Evolutionary conservation across 2,113 vertebrate genomes (phyloP), one percentile per base, ranked within the genome.

Genomic region (Balaenoptera acutorostrata): DNA sequence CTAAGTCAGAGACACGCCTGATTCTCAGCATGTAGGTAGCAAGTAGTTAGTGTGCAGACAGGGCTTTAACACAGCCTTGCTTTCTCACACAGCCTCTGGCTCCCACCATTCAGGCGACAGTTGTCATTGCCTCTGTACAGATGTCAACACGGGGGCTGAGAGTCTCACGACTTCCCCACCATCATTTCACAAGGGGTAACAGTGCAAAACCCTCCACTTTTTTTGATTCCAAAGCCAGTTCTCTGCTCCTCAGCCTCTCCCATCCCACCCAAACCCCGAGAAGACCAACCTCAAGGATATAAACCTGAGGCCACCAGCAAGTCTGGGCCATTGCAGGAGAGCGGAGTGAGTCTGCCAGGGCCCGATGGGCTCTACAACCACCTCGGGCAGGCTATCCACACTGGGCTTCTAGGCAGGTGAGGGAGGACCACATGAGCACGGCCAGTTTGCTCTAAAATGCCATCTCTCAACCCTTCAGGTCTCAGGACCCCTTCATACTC

Each of bases 331-430:
- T 13, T 31, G 1, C 33, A 33, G 63, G 27, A 74, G n/a, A 39
- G n/a, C 33, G 8, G 0, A 89, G 41, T 2, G 0, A 29, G 75
- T 41, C 8, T 27, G 21, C 33, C 52, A n/a, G n/a, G 49, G n/a
- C 64, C 88, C 1, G 0, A 0, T 0, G 1, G 3, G 84, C 64
- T 41, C 31, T 21, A 14, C 18, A 52, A 46, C 71, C 52, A 14
- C 18, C 39, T 7, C 49, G 14, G 14, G 14, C 36, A 3, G 12
- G 21, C 11, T 1, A 36, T 36, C 31, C 31, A 93, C 5, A 14
- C n/a, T 3, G 29, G 11, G 64, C 31, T 63, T 31, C 27, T 2
- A 33, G 6, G 6, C 61, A 18, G 12, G 49, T 17, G 8, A 66
- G 5, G 25, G 39, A 59, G 46, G 18, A n/a, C 17, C 88, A 80